Evolutionary conservation across 2,797 vertebrate species (phyloP).

Genomic region (Lutjanus argentimaculatus): DNA sequence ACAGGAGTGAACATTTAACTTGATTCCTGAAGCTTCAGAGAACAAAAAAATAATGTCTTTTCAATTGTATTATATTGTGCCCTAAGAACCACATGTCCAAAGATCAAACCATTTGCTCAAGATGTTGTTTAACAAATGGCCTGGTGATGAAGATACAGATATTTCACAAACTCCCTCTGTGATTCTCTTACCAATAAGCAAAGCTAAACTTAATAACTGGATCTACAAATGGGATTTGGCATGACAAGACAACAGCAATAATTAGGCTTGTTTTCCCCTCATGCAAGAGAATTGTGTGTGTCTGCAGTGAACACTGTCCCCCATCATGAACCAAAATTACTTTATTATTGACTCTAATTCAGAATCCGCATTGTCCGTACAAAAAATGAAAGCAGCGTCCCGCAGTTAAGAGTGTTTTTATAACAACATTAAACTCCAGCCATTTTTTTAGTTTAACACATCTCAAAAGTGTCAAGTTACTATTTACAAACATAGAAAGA

Average conservation of each 20-base stretch:
- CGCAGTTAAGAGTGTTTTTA: not conserved
- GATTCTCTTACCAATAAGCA: conserved; percentile 7
- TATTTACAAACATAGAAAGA: conserved; percentile 13
- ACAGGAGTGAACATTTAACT: not conserved
- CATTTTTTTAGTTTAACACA: not conserved
- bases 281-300: conserved; percentile 10
- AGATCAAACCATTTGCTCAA: conserved; percentile 2
- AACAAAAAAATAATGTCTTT: too few species aligned
- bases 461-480: not conserved
- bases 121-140: conserved; percentile 2
- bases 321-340: conserved; percentile 4
- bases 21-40: not conserved
- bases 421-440: not conserved
- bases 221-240: conserved; percentile 16
- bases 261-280: conserved; percentile 16
- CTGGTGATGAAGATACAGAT: not conserved
- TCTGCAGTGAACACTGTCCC: not conserved
- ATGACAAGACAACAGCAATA: conserved; percentile 21
- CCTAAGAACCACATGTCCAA: not conserved
- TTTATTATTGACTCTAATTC: not conserved
- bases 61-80: not conserved
- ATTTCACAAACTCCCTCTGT: not conserved
- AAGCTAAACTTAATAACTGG: conserved; percentile 3
- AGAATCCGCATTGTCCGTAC: not conserved
- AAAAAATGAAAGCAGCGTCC: not conserved